Base-by-base conservation (phyloP, 1,140 invertebrate species). In the Thaumatotibia leucotreta region DNA sequence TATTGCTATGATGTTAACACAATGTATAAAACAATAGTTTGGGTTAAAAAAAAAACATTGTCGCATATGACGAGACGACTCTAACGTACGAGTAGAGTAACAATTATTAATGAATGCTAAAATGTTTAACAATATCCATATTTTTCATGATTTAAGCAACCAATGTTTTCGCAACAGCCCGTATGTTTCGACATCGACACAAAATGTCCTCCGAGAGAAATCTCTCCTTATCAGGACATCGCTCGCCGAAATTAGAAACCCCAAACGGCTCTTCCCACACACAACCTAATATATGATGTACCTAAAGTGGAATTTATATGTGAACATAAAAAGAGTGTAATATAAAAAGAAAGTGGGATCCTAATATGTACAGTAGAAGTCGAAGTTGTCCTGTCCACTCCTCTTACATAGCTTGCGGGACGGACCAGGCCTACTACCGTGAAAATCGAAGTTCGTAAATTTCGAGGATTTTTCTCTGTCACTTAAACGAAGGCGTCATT, bases 241-340 rank as follows among this genome's bases (percentile, higher is more conserved):
- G 52, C 29, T 27, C 6, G 24, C 52, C 24, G 52, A 58, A 58
- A 58, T 58, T 58, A 58, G 52, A 58, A 58, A 31, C 23, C 52
- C n/a, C 23, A 29, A 58, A 58, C 23, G 39, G 1, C 9, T 23
- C 52, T 22, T 24, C 50, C 52, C 52, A 58, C 52, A 14, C 24
- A 2, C 24, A 2, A 8, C 39, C 17, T 20, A 45, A 10, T 54
- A 29, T 58, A 58, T 58, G 24, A 58, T 58, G n/a, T n/a, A 58
- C 52, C 24, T 31, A 58, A 17, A 58, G 52, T 31, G 24, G 24
- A 24, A 29, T 11, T 58, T 9, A 27, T 27, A n/a, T 27, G 17
- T 11, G 39, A 9, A 29, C 23, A 54, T 24, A 24, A 23, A 54
- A 14, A 23, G 49, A 11, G n/a, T n/a, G n/a, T n/a, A n/a, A n/a